phyloP scores from a whole-genome alignment of 1,140 invertebrate species.

The Atta texana region DNA sequence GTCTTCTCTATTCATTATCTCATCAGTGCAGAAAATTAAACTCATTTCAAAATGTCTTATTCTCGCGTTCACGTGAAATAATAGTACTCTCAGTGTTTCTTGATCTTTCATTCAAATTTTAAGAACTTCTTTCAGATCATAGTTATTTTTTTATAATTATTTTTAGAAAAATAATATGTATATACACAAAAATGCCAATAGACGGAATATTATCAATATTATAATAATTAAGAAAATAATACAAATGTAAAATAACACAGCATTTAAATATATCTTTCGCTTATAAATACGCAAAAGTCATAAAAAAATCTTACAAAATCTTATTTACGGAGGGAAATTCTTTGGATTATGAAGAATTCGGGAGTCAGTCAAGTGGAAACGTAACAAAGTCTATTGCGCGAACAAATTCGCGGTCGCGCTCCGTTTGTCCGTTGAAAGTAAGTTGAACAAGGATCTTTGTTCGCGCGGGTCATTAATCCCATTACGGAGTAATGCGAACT shows the following conservation, averaged over 20 bases:
- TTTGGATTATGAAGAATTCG: slow-evolving; percentile 1
- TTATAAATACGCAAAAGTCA: neutral
- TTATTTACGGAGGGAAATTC: neutral
- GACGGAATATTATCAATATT: neutral
- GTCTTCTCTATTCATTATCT: slow-evolving; percentile 46
- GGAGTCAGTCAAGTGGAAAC: neutral
- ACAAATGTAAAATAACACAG: neutral
- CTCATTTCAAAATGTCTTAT: slow-evolving; percentile 4
- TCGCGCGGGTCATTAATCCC: slow-evolving; percentile 28
- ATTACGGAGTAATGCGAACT: slow-evolving; percentile 32
- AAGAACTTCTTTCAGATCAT: neutral
- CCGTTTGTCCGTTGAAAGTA: slow-evolving; percentile 39
- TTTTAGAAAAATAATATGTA: neutral
- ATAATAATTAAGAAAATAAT: neutral
- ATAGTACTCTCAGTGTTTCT: neutral
- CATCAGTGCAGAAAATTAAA: slow-evolving; percentile 35
- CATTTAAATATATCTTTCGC: neutral
- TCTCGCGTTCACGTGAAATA: neutral
- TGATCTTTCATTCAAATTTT: neutral
- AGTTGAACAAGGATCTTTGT: slow-evolving; percentile 24
- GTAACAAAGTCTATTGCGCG: slow-evolving; percentile 33
- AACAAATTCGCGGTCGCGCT: slow-evolving; percentile 26
- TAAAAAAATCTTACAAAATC: neutral
- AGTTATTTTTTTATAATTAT: neutral
- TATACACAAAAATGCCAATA: neutral